phyloP scores from a whole-genome alignment of 2,113 vertebrate species.

The Gadus chalcogrammus region DNA sequence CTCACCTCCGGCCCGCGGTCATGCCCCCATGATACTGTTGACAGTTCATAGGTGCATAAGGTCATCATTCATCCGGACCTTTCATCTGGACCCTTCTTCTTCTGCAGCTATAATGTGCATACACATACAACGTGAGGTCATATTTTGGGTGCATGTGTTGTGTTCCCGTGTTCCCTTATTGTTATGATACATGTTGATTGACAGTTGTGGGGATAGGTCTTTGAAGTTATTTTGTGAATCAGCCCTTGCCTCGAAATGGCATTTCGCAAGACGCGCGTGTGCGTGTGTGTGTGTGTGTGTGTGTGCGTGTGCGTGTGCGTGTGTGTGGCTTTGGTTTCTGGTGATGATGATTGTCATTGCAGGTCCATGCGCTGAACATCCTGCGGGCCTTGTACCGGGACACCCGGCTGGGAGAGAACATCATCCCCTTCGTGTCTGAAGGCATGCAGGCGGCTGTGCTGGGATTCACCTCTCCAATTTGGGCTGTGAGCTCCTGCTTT shows the following conservation, averaged over 20 bases:
- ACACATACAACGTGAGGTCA: no score
- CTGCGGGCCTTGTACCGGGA: slow-evolving; percentile 91
- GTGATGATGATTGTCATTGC: slow-evolving; percentile 12
- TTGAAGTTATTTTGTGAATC: no score
- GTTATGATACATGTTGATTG: no score
- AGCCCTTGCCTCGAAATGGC: no score
- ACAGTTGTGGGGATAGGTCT: no score
- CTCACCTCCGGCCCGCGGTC: background rate
- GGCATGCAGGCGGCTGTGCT: slow-evolving; percentile 88
- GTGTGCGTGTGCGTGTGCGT: background rate
- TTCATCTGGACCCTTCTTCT: no score
- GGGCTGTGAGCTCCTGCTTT: slow-evolving; percentile 85
- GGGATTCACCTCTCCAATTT: slow-evolving; percentile 90
- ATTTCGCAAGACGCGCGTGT: background rate
- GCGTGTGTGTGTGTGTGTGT: background rate
- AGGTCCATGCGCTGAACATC: slow-evolving; percentile 97
- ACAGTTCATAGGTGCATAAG: no score
- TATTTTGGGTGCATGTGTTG: no score
- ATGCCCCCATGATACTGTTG: no score
- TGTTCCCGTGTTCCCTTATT: no score
- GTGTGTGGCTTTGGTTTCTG: background rate
- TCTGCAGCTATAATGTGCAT: no score
- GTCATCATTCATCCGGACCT: no score
- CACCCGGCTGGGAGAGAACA: slow-evolving; percentile 88
- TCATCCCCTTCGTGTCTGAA: slow-evolving; percentile 89